These are phyloP conservation scores for Poeciliopsis prolifica DNA, from an alignment of 2,113 vertebrate species.

Conservation along the genomic window DNA sequence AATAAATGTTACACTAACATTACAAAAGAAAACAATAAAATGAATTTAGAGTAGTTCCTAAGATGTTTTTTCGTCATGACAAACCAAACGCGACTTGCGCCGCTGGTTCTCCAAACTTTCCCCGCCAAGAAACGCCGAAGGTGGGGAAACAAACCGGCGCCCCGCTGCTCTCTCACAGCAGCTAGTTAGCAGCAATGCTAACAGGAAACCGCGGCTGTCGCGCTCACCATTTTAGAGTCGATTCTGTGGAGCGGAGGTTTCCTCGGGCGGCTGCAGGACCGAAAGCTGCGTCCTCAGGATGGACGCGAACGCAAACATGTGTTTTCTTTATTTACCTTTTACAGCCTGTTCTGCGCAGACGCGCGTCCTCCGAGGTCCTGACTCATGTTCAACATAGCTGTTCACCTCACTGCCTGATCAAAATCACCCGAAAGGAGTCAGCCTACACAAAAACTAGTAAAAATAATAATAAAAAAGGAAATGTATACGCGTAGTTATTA, in stretches of 20 bases:
- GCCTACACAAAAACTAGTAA: too few species aligned
- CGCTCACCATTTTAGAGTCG: conserved; percentile 77
- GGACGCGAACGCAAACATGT: conserved; percentile 79
- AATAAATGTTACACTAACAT: neutral
- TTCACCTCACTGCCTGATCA: conserved; percentile 65
- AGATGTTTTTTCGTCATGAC: neutral
- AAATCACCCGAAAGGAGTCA: conserved; percentile 32
- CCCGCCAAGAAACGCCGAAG: neutral
- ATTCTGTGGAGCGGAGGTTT: conserved; percentile 21
- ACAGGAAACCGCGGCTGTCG: neutral
- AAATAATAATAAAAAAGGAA: too few species aligned
- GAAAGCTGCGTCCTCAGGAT: conserved; percentile 47
- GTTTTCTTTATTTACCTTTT: neutral
- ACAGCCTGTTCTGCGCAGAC: neutral
- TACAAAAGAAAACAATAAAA: neutral
- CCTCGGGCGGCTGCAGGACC: conserved; percentile 31
- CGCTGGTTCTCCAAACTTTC: neutral
- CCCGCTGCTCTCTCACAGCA: too few species aligned
- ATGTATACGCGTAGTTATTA: too few species aligned
- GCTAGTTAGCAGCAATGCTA: conserved; percentile 9
- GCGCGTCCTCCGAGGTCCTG: neutral
- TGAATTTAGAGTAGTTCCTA: neutral
- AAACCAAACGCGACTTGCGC: neutral
- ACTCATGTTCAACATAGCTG: conserved; percentile 38
- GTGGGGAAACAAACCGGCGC: too few species aligned